phyloP scores from a whole-genome alignment of 1,140 invertebrate genomes.

The Aricia agestis region DNA sequence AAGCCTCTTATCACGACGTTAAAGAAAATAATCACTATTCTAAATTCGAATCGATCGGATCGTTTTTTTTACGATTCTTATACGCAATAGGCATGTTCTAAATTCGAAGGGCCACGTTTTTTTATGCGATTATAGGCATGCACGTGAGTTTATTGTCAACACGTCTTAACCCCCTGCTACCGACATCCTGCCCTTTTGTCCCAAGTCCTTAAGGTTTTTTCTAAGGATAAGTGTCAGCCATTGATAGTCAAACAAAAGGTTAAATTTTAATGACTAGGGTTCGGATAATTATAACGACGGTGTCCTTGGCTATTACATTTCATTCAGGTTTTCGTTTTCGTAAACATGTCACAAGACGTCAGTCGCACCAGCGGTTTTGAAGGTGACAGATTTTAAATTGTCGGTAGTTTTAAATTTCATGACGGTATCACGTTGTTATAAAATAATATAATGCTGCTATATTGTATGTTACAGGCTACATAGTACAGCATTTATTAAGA shows the following conservation, averaged over 20 bases:
- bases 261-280: background rate
- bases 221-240: background rate
- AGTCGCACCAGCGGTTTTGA: background rate
- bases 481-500: too few species aligned
- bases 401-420: background rate
- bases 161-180: background rate
- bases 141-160: slow-evolving; percentile 1
- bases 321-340: background rate
- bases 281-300: background rate
- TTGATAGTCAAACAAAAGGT: background rate
- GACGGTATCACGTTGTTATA: background rate
- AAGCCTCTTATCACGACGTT: background rate
- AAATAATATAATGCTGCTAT: background rate
- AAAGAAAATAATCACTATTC: background rate
- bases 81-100: background rate
- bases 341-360: background rate
- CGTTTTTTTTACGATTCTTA: background rate
- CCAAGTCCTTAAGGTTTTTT: background rate
- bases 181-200: background rate
- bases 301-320: background rate
- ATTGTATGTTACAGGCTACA: too few species aligned
- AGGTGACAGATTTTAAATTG: background rate
- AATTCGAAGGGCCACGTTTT: background rate
- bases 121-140: background rate
- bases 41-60: background rate